Evolutionary conservation across 2,113 vertebrate species (phyloP).

Genomic region (Desmodus rotundus): DNA sequence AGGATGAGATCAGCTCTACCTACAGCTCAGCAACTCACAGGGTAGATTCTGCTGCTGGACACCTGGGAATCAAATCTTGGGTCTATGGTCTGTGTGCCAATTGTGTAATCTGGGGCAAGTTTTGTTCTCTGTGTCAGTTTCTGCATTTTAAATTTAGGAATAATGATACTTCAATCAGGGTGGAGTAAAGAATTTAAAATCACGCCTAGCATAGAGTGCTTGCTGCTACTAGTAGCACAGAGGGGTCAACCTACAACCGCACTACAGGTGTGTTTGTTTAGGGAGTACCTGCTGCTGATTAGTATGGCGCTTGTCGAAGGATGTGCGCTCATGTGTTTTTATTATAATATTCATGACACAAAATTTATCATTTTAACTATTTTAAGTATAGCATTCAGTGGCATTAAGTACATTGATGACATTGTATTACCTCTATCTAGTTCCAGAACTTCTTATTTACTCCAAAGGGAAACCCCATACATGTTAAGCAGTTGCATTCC

Average conservation of each 20-base stretch:
- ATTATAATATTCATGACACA: neutral
- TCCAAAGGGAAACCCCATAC: neutral
- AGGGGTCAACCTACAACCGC: neutral
- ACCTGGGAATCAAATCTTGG: neutral
- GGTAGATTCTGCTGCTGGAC: neutral
- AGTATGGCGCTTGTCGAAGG: neutral
- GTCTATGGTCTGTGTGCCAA: neutral
- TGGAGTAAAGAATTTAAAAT: neutral
- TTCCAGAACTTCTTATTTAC: neutral
- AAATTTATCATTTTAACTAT: neutral
- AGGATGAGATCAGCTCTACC: neutral
- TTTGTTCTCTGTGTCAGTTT: neutral
- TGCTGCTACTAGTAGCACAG: neutral
- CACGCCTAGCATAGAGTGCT: neutral
- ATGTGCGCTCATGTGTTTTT: neutral
- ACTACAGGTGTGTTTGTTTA: neutral
- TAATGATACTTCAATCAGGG: neutral
- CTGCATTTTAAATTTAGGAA: neutral
- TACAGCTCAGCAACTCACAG: fast-evolving
- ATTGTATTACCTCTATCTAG: neutral
- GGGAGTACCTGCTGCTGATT: neutral
- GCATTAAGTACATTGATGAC: neutral
- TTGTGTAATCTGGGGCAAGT: neutral
- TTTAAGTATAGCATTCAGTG: neutral
- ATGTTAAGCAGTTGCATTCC: neutral